Evolutionary conservation across 1,140 invertebrate genomes (phyloP).

Genomic region (Drosophila triauraria): DNA sequence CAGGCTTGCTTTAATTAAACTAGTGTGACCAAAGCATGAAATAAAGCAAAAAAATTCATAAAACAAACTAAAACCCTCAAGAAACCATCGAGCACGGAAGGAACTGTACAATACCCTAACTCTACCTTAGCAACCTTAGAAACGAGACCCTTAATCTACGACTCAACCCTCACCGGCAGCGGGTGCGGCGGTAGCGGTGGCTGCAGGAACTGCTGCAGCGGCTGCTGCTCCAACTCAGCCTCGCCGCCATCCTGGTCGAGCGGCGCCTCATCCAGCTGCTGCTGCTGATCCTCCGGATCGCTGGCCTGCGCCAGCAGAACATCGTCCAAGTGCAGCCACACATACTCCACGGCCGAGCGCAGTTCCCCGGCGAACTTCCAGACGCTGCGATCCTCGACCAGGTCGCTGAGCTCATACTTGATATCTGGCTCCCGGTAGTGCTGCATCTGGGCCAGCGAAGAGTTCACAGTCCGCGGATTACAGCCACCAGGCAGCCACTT

Average conservation of each 20-base stretch:
- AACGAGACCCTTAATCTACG: not conserved
- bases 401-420: conserved; percentile 33
- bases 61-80: no score
- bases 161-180: not conserved
- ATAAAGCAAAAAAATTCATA: no score
- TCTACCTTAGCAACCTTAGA: not conserved
- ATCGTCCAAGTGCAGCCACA: conserved; percentile 64
- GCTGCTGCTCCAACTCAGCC: conserved; percentile 31
- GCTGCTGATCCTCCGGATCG: conserved; percentile 37
- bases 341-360: conserved; percentile 45
- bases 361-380: conserved; percentile 60
- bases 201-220: conserved; percentile 7
- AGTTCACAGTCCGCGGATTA: conserved; percentile 20
- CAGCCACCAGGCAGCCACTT: conserved; percentile 49
- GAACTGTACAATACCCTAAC: not conserved
- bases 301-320: conserved; percentile 13
- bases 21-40: no score
- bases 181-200: not conserved
- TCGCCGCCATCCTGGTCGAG: conserved; percentile 40
- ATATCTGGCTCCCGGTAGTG: conserved; percentile 67
- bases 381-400: conserved; percentile 56
- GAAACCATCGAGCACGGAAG: not conserved
- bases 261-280: conserved; percentile 16
- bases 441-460: conserved; percentile 57
- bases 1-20: no score